Evolutionary conservation across 2,888 invertebrate genomes (phyloP), one percentile per base, ranked within the genome.

Genomic region (Herminia tarsipennalis): DNA sequence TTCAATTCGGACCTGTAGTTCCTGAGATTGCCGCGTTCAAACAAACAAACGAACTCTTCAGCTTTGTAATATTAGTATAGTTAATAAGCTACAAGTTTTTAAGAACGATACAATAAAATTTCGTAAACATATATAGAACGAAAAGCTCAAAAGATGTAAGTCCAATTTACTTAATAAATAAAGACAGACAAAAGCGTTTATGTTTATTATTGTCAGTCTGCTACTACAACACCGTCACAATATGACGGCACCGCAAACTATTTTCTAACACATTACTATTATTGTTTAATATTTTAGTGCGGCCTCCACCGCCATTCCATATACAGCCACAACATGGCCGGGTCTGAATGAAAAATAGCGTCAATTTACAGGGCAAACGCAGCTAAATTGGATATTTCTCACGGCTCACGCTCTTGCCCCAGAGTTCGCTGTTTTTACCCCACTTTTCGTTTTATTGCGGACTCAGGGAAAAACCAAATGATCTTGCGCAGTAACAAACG

Each of bases 341-440:
- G 73, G 73, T 73, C 78, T 66, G 77, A 81, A 83, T 88, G 87
- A 89, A 83, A 87, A 86, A 90, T 88, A 79, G 81, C 83, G 78
- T 73, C 88, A 84, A 90, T 90, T 89, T 89, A 80, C 75, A 77
- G 84, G 81, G 83, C 76, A 86, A 86, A 83, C 82, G 80, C 81
- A 71, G 80, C 82, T 81, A 89, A 89, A 89, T 88, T 89, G 89
- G 87, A 86, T 85, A 86, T 88, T 88, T 86, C 83, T 86, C 86
- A 82, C 82, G 75, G 78, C 81, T 79, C 72, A 81, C 71, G 73
- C 77, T 71, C 37, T 33, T 36, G 71, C 58, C 67, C 72, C 62
- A 71, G 63, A 75, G 73, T 75, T 79, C 63, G 64, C 70, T 66
- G 62, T 76, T 72, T 76, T 79, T 79, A 42, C 70, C 68, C 63